Percentiles rank a stretch among this genome's conserved stretches.
Conservation (phyloP, 2,113 vertebrate genomes). For the Emydocephalus ijimae region DNA sequence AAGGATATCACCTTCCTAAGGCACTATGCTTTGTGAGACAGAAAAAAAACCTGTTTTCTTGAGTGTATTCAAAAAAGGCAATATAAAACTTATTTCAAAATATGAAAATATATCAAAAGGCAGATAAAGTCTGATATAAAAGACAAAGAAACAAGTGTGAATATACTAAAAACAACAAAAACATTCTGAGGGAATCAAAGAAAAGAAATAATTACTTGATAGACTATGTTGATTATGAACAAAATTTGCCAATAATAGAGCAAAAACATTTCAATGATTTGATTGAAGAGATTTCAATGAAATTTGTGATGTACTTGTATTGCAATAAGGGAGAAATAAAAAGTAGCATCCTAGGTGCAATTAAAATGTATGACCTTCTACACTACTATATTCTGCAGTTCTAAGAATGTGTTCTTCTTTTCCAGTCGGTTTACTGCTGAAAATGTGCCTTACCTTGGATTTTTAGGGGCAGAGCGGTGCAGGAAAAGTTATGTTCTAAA, state of each 20-base stretch:
- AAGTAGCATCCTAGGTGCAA: not conserved
- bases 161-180: not conserved
- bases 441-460: not conserved
- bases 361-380: not conserved
- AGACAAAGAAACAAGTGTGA: not conserved
- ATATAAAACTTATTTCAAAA: not conserved
- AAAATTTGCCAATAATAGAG: not conserved
- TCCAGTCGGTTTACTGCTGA: not conserved
- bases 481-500: not conserved
- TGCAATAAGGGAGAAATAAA: not conserved
- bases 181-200: not conserved
- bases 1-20: not conserved
- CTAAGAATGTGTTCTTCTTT: not conserved
- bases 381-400: not conserved
- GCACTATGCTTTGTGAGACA: not conserved
- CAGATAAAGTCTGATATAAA: not conserved
- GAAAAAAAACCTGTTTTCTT: not conserved
- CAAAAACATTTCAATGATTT: not conserved
- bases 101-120: not conserved
- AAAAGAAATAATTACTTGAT: not conserved
- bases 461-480: not conserved
- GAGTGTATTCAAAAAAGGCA: not conserved
- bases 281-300: not conserved
- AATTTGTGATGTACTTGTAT: not conserved
- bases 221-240: not conserved